Conservation (phyloP, 2,113 vertebrate species). For the Paramormyrops kingsleyae region DNA sequence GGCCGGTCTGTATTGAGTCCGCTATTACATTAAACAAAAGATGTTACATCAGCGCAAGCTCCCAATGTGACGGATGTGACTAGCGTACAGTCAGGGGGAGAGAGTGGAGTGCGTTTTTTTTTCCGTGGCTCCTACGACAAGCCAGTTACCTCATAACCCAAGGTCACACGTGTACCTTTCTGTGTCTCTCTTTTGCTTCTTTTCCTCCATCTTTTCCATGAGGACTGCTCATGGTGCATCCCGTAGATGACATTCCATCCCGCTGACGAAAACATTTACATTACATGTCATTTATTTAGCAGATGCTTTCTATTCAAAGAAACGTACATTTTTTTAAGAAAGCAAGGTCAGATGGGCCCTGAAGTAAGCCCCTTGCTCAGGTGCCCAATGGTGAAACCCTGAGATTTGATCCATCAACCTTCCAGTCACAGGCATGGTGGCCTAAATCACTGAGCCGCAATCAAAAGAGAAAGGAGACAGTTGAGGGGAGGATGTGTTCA, state of each 20-base stretch:
- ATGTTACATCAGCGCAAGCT: neutral
- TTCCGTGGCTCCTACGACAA: neutral
- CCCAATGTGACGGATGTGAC: neutral
- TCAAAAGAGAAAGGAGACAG: neutral
- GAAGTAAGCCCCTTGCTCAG: neutral
- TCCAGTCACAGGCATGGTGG: neutral
- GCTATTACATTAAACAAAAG: neutral
- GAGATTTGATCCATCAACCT: neutral
- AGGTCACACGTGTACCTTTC: neutral
- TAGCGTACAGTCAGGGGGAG: neutral
- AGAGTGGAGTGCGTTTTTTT: neutral
- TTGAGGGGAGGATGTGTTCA: neutral
- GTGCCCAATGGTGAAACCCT: neutral
- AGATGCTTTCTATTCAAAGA: neutral
- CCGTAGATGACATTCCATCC: neutral
- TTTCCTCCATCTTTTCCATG: neutral
- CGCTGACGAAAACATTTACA: neutral
- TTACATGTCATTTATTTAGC: neutral
- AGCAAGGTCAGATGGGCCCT: neutral
- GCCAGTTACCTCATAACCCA: neutral
- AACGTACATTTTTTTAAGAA: neutral
- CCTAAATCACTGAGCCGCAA: neutral
- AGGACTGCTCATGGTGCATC: neutral
- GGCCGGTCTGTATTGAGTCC: slow-evolving; percentile 2
- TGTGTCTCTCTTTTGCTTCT: neutral